Evolutionary conservation across 2,888 invertebrate genomes (phyloP), one percentile per base, ranked within the genome.

Genomic region (Mimumesa dahlbomi): DNA sequence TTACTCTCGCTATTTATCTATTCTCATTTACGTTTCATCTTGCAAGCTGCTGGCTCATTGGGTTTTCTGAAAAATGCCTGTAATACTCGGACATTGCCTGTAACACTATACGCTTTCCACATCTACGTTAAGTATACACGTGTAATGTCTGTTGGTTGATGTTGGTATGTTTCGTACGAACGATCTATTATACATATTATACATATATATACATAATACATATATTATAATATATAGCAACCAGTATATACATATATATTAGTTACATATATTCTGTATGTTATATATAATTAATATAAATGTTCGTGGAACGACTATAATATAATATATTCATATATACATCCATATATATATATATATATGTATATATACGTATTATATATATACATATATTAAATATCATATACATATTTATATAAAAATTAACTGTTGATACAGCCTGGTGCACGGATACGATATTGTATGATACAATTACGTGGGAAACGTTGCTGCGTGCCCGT

Each of bases 81-180:
- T 74, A 70, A n/a, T 78, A 74, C 74, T 81, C 82, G 62, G 77
- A 78, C 77, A 77, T 82, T 82, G 77, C 76, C 81, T 82, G 81
- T 82, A 81, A 82, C 71, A 81, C 77, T 76, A 69, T 73, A 73
- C 46, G 81, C 79, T 82, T 82, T 76, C 72, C 71, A 77, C 75
- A 76, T 82, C 66, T 81, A 77, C 75, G 72, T 82, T 81, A 76
- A 76, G 76, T 73, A 79, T 79, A 81, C 76, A 81, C 81, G 74
- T 81, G 78, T 82, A 79, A 82, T 82, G 73, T 75, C 71, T 81
- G 77, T 78, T 82, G 77, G 64, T 82, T 80, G 82, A 38, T 81
- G 74, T 81, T 82, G 81, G 64, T 81, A 71, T 81, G 81, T 78
- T 78, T 77, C 73, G 62, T 82, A 69, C 71, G 64, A 70, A 46